Percentiles rank a stretch among this genome's conserved stretches.
phyloP scores from a whole-genome alignment of 2,113 vertebrate genomes.

The Platysternon megacephalum region DNA sequence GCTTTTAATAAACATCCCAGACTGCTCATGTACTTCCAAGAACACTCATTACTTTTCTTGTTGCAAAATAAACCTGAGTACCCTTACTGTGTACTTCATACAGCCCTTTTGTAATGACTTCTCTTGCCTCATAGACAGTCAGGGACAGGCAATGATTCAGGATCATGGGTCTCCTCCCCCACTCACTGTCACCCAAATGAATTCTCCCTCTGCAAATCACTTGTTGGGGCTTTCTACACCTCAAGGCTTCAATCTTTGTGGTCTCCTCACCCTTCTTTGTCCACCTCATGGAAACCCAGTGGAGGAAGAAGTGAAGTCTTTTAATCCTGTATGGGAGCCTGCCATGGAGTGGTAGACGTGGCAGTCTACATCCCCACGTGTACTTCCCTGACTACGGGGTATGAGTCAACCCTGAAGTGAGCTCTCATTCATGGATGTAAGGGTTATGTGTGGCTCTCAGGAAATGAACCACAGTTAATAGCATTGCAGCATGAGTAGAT shows the following conservation, averaged over 20 bases:
- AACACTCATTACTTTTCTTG: background rate
- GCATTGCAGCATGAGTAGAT: background rate
- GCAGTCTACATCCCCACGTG: fast-evolving
- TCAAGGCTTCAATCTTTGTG: background rate
- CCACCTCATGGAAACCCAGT: background rate
- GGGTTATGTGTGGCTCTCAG: background rate
- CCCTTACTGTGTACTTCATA: background rate
- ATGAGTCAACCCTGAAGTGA: fast-evolving
- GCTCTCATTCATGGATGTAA: fast-evolving
- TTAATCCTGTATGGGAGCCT: background rate
- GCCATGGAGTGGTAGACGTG: background rate
- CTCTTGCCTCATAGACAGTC: background rate
- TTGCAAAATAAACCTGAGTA: background rate
- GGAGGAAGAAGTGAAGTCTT: background rate
- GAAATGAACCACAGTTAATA: background rate
- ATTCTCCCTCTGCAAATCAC: background rate
- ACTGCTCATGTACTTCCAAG: background rate
- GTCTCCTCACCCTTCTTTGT: background rate
- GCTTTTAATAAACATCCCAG: background rate
- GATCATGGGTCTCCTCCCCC: fast-evolving
- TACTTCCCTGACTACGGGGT: background rate
- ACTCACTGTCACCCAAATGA: background rate
- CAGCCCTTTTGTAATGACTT: background rate
- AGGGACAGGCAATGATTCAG: fast-evolving
- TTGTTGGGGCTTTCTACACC: background rate